Evolutionary conservation across 2,113 vertebrate genomes (phyloP), one percentile per base, ranked within the genome.

Genomic region (Phrynocephalus versicolor): DNA sequence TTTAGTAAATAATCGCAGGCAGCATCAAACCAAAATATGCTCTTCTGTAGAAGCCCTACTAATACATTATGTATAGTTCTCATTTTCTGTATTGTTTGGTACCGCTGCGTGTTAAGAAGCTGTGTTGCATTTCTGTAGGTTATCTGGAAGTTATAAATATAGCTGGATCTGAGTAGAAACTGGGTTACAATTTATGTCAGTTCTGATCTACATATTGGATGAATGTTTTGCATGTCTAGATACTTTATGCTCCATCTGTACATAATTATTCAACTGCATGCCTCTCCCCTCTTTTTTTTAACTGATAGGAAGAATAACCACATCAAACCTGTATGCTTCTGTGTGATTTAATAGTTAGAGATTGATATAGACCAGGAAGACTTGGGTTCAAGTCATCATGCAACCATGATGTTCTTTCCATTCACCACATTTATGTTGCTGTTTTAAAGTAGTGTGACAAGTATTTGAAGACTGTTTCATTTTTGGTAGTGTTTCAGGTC

Each of bases 81-180:
- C 58, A 23, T 62, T 85, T 93, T 94, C 18, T 90, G 79, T 78
- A 45, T 92, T 89, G 19, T 82, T 77, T 86, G 74, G 85, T 88
- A 86, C 41, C 88, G 86, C 77, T 82, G 35, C 83, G 86, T 91
- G 81, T 88, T 75, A 80, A 83, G 83, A 87, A 90, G 83, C 23
- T 82, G 51, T 37, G 30, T 77, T n/a, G 19, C 30, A 77, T 23
- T 94, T 94, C 82, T 83, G 81, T 85, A 41, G 55, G 45, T 77
- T 93, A 91, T 89, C 77, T 91, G 78, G 30, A 92, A 94, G 62
- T 83, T 1, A 2, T 65, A 74, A 77, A 83, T 91, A 16, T 71
- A 39, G 21, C 69, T 89, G 45, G 90, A 90, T 65, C 65, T 27
- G 86, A 84, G 74, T 87, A 10, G 72, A 55, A 90, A 89, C 70